These are phyloP conservation scores for Fulmarus glacialis DNA, from an alignment of 2,113 vertebrate species.

Conservation along the genomic window DNA sequence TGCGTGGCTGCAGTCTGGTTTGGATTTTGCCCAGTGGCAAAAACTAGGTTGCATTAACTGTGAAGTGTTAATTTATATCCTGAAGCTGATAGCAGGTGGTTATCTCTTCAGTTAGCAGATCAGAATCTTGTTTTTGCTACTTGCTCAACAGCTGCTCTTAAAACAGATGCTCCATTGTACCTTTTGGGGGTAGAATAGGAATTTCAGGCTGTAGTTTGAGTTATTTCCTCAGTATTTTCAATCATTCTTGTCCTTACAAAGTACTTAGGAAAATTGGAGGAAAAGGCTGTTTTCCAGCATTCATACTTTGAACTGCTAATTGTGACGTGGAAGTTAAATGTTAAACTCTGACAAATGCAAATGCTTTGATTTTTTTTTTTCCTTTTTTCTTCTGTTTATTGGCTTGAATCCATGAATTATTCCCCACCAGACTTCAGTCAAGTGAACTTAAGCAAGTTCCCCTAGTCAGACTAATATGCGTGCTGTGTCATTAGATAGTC, in stretches of 20 bases:
- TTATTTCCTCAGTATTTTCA: not conserved
- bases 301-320: not conserved
- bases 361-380: not conserved
- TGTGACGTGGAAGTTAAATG: not conserved
- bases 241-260: not conserved
- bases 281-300: not conserved
- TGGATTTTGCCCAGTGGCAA: constrained; percentile 31
- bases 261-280: not conserved
- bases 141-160: not conserved
- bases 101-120: not conserved
- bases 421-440: not conserved
- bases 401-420: not conserved
- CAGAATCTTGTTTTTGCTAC: not conserved
- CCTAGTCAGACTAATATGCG: not conserved
- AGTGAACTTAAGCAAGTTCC: not conserved
- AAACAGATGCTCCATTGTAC: fast-evolving
- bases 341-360: not conserved
- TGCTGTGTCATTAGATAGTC: not conserved
- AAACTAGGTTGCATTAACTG: not conserved
- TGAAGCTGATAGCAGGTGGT: constrained; percentile 6
- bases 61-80: not conserved
- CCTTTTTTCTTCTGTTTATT: not conserved
- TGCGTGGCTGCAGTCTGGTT: not conserved
- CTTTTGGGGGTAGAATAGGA: not conserved
- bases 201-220: not conserved